These are phyloP conservation scores for Cydia pomonella DNA, from an alignment of 1,140 invertebrate species.

Conservation along the genomic window DNA sequence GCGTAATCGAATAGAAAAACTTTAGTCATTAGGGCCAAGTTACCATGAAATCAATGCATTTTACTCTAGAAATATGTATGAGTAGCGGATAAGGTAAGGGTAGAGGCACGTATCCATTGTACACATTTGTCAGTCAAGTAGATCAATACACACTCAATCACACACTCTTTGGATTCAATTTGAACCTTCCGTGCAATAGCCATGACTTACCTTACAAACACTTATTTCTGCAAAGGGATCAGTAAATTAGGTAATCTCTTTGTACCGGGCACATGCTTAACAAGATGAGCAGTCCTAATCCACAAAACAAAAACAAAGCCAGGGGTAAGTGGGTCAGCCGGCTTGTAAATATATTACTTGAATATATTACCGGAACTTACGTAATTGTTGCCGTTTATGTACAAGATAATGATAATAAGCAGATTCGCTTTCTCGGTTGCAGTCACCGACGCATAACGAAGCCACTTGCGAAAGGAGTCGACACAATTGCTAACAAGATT, in stretches of 20 bases:
- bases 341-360: constrained; percentile 19
- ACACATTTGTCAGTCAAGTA: no score
- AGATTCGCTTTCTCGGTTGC: constrained; percentile 32
- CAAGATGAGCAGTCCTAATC: constrained; percentile 7
- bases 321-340: neutral
- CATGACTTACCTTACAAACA: neutral
- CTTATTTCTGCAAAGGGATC: no score
- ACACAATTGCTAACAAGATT: constrained; percentile 26
- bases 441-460: constrained; percentile 28
- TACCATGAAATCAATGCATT: no score
- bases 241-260: neutral
- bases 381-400: constrained; percentile 22
- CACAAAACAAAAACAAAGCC: constrained; percentile 15
- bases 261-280: neutral
- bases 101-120: no score
- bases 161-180: no score
- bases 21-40: neutral
- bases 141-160: no score
- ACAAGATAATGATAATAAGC: constrained; percentile 29
- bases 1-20: neutral
- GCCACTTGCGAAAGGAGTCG: constrained; percentile 7
- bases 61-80: no score
- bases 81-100: no score
- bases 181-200: no score
- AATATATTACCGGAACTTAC: constrained; percentile 29